Conservation (phyloP, 1,140 invertebrate species). For the Achroia grisella region DNA sequence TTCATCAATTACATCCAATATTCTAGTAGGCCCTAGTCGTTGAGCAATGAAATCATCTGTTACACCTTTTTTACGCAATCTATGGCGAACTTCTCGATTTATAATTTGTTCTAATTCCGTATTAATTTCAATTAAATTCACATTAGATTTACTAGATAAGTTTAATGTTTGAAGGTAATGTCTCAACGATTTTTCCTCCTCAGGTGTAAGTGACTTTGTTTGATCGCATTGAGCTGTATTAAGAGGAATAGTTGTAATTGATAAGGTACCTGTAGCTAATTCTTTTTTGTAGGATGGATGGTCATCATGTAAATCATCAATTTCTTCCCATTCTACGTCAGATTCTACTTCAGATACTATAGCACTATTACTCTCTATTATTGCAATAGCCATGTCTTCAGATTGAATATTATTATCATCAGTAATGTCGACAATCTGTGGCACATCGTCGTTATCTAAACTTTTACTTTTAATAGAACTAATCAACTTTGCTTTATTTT, state of each 20-base stretch:
- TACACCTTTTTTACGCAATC: conserved; percentile 73
- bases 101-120: conserved; percentile 58
- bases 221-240: conserved; percentile 48
- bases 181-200: conserved; percentile 60
- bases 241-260: conserved; percentile 49
- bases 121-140: conserved; percentile 46
- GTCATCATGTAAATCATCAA: conserved; percentile 35
- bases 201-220: conserved; percentile 48
- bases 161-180: conserved; percentile 77
- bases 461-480: conserved; percentile 71
- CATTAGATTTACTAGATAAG: conserved; percentile 56
- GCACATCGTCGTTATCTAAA: conserved; percentile 72
- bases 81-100: conserved; percentile 58
- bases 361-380: conserved; percentile 51
- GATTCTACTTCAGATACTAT: conserved; percentile 75
- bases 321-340: conserved; percentile 71
- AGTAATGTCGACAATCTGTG: conserved; percentile 71
- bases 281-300: conserved; percentile 20
- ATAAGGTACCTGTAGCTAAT: conserved; percentile 32
- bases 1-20: conserved; percentile 80
- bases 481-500: conserved; percentile 52
- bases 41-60: conserved; percentile 74
- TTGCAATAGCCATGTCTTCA: conserved; percentile 27
- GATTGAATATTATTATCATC: conserved; percentile 32
- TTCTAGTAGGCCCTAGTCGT: conserved; percentile 72